These are phyloP conservation scores for Danionella cerebrum DNA, from an alignment of 2,113 vertebrate genomes.

Conservation along the genomic window DNA sequence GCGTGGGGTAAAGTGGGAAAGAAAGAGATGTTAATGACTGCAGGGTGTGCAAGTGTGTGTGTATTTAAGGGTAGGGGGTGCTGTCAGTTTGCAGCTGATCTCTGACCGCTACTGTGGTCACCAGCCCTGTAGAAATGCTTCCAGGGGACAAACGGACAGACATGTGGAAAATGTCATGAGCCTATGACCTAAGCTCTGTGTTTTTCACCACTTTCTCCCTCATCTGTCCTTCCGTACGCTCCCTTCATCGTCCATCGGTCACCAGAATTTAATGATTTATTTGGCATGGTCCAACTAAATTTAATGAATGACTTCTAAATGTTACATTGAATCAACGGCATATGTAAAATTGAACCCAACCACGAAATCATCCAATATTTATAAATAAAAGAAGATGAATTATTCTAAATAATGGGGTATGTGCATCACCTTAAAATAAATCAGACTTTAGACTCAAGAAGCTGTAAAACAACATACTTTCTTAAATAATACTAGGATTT, in stretches of 20 bases:
- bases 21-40: slow-evolving; percentile 18
- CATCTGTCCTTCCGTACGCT: slow-evolving; percentile 31
- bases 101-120: slow-evolving; percentile 48
- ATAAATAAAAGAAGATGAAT: slow-evolving; percentile 59
- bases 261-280: slow-evolving; percentile 48
- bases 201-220: slow-evolving; percentile 31
- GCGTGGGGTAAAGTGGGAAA: slow-evolving; percentile 13
- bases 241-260: slow-evolving; percentile 30
- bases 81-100: slow-evolving; percentile 47
- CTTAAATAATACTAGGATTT: no score
- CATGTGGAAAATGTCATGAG: slow-evolving; percentile 68
- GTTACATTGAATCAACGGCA: slow-evolving; percentile 60
- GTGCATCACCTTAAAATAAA: slow-evolving; percentile 49
- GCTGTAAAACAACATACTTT: no score
- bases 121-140: slow-evolving; percentile 55
- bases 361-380: slow-evolving; percentile 47
- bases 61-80: no score
- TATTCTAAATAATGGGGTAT: slow-evolving; percentile 60
- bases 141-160: slow-evolving; percentile 52
- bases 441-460: slow-evolving; percentile 43
- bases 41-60: slow-evolving; percentile 7
- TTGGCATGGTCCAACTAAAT: slow-evolving; percentile 39
- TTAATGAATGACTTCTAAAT: slow-evolving; percentile 50
- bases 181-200: slow-evolving; percentile 51
- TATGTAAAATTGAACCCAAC: slow-evolving; percentile 49